phyloP scores from a whole-genome alignment of 1,140 invertebrate species.

The Bombus pascuorum region DNA sequence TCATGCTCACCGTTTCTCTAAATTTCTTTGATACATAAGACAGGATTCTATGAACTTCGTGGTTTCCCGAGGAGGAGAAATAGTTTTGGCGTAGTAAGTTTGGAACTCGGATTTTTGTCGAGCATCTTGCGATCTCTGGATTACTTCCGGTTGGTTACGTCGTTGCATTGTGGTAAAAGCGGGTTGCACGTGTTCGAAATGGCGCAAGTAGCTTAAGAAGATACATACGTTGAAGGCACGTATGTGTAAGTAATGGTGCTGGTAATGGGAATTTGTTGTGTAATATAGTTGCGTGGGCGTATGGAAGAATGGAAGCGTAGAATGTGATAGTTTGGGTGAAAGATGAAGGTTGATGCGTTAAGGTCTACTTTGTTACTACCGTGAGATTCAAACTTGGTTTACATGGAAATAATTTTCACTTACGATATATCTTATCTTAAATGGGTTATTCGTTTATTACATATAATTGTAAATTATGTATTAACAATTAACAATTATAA shows the following conservation, averaged over 20 bases:
- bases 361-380: background rate
- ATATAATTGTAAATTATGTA: background rate
- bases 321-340: background rate
- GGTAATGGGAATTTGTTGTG: constrained; percentile 6
- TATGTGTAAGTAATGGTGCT: background rate
- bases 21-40: constrained; percentile 1
- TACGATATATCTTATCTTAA: background rate
- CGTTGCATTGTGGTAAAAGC: background rate
- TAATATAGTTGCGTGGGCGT: background rate
- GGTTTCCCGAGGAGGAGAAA: background rate
- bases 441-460: background rate
- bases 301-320: background rate
- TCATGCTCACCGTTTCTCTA: background rate
- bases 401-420: background rate
- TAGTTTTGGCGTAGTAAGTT: background rate
- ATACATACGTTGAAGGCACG: background rate
- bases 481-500: background rate
- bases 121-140: background rate
- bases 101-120: background rate
- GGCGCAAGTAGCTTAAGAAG: background rate
- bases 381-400: background rate
- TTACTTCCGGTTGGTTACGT: constrained; percentile 1
- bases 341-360: background rate
- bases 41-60: background rate
- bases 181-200: background rate